A percentile compares a stretch with the other conserved stretches of the same genome.
Conservation (phyloP, 1,140 invertebrate species). For the Drosophila repletoides region DNA sequence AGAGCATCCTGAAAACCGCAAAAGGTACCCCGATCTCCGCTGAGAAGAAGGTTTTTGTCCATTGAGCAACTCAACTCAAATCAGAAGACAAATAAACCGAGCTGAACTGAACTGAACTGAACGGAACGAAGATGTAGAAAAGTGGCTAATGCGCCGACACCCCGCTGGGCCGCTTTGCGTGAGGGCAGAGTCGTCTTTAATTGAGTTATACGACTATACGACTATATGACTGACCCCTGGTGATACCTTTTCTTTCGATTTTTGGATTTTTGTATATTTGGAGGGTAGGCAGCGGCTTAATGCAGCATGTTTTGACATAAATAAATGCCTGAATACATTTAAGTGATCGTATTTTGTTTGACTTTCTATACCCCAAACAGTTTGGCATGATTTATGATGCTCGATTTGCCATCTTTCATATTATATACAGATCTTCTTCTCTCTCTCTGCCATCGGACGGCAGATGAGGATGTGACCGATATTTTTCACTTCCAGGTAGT, state of each 20-base stretch:
- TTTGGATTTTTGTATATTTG: too few relatives aligned
- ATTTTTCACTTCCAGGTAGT: conserved; percentile 32
- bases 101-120: too few relatives aligned
- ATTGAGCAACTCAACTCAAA: conserved; percentile 49
- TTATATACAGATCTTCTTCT: conserved; percentile 13
- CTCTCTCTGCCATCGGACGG: background rate
- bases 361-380: conserved; percentile 64
- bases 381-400: conserved; percentile 74
- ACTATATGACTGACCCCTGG: conserved; percentile 67
- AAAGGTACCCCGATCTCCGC: conserved; percentile 59
- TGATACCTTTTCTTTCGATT: conserved; percentile 21
- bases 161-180: conserved; percentile 60
- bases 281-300: conserved; percentile 50
- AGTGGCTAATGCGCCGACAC: conserved; percentile 74
- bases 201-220: conserved; percentile 79
- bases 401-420: conserved; percentile 54
- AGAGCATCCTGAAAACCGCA: conserved; percentile 57
- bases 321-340: conserved; percentile 78
- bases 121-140: conserved; percentile 34
- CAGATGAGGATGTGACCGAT: conserved; percentile 32
- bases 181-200: conserved; percentile 71
- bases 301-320: conserved; percentile 76
- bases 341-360: conserved; percentile 74
- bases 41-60: conserved; percentile 41
- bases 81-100: conserved; percentile 20